These are phyloP conservation scores for Drosophila merina DNA, from an alignment of 2,888 invertebrate species.

Conservation along the genomic window DNA sequence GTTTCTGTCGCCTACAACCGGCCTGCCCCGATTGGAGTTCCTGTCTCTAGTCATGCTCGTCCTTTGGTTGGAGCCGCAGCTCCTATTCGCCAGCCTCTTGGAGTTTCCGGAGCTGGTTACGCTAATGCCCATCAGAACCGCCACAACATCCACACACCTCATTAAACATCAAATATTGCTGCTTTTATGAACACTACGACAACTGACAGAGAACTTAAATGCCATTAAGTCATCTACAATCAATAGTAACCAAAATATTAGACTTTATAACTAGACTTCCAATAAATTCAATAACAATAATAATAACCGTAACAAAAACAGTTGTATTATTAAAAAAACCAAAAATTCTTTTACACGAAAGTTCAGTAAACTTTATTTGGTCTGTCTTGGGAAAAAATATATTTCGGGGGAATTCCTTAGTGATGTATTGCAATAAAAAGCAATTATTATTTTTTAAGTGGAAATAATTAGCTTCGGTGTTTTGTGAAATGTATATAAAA, in stretches of 20 bases:
- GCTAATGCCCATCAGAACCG: conserved; percentile 9
- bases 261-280: no score
- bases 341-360: no score
- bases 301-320: no score
- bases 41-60: neutral
- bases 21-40: neutral
- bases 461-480: neutral
- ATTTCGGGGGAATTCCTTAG: neutral
- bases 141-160: conserved; percentile 5
- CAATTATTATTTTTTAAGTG: neutral
- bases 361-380: neutral
- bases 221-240: neutral
- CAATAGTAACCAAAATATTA: no score
- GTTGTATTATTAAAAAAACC: no score
- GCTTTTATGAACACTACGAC: neutral
- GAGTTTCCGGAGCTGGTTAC: conserved; percentile 14
- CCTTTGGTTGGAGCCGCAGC: conserved; percentile 6
- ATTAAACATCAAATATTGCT: neutral
- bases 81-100: conserved; percentile 14
- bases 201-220: neutral
- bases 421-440: neutral
- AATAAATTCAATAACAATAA: no score
- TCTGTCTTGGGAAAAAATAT: neutral
- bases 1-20: neutral
- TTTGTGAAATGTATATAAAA: neutral